Base-by-base conservation (phyloP, 2,113 vertebrate genomes). In the Proteles cristata region DNA sequence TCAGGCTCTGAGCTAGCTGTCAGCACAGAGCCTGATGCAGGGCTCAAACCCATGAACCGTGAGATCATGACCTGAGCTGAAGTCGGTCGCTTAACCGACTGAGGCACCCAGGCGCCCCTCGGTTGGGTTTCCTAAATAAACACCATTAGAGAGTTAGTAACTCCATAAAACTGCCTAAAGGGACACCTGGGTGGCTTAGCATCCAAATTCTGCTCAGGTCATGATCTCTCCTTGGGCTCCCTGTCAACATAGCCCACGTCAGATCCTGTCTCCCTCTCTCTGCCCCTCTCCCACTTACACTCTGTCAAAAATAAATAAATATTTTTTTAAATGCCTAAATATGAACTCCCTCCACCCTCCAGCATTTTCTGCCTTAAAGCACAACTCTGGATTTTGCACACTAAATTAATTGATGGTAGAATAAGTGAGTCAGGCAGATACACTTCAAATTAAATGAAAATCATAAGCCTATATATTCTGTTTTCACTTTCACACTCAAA, bases 381-480 rank as follows among this genome's bases (percentile, higher is more conserved):
- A 90, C 63, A 74, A 68, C 39, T 88, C 11, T 39, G 88, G 35
- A n/a, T 69, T 88, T 94, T 94, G 26, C 5, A 53, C 19, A 94
- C 69, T 69, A 74, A 50, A 68, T 82, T 88, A 77, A 90, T 86
- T 91, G 50, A 43, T 83, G 83, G 63, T 53, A 79, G 45, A 94
- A 45, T 92, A 88, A 77, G 9, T 84, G 50, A 88, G 50, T 23
- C 58, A 96, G 39, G n/a, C 19, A 92, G 19, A 16, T 45, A 55
- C 50, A 53, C 63, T 88, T 88, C 28, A 88, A 92, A 92, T 89
- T 50, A 71, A 79, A 96, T 84, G 31, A 84, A 82, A 84, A 79
- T 79, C 2, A 71, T 23, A 81, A 82, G 5, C 25, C 80, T 71
- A 8, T 50, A 50, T 89, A 89, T 84, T 88, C 25, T n/a, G 9